Base-by-base conservation (phyloP, 2,888 invertebrate genomes). In the Dynastes maya region DNA sequence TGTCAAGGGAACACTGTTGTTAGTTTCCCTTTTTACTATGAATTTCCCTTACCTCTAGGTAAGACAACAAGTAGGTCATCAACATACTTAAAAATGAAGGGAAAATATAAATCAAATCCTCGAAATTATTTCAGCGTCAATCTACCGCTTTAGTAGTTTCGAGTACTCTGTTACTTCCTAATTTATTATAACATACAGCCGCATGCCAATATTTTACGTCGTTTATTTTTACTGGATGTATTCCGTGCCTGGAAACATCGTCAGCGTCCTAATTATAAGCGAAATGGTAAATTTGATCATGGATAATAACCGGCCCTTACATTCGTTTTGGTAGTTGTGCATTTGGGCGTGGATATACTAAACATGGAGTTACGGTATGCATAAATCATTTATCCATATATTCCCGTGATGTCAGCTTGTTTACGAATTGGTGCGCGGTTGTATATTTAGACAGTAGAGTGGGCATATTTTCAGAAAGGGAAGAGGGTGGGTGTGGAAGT, bases 341-440 rank as follows among this genome's bases (percentile, higher is more conserved):
- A 40, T n/a, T 65, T 45, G 65, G 65, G 65, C 5, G 22, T 45
- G 55, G 55, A 55, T 22, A 22, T 55, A 16, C 22, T 65, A 65
- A 65, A 40, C 13, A 22, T 37, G 65, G n/a, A 22, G 40, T 8
- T 45, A 22, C 45, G 45, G 65, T 40, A 45, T 45, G 22, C 45
- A 65, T 65, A 65, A 65, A 65, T 65, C 40, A 65, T 45, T 16
- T 40, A 65, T 11, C n/a, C 9, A n/a, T 40, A 22, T 40, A n/a
- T 9, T 16, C 22, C 16, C 16, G 22, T 16, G 45, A 22, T 45
- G 65, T 65, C 9, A 40, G 45, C 45, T 40, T 22, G 40, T 45
- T 40, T 65, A 45, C 45, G 45, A 65, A 45, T 65, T 45, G 65
- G 16, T 65, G 65, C 45, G 40, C 65, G 63, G 8, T 11, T 8